Evolutionary conservation across 2,888 invertebrate genomes (phyloP), one percentile per base, ranked within the genome.

Genomic region (Camptogramma bilineatum): DNA sequence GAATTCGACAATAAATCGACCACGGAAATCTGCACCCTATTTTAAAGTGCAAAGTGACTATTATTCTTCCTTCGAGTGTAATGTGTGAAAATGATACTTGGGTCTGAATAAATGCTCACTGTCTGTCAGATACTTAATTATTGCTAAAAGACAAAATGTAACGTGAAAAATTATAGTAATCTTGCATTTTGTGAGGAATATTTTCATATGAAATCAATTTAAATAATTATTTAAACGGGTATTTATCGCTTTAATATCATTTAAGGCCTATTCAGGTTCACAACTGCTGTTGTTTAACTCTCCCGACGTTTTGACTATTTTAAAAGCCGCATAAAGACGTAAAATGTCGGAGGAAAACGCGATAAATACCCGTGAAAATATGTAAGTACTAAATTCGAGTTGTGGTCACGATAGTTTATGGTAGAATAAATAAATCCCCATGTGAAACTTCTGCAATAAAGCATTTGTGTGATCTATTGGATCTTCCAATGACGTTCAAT

Each of bases 11-110:
- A 5, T 13, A 44, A 63, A 52, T 10, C 28, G 47, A 52, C 52
- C 60, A 42, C 64, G 64, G 64, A 64, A 60, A 60, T 64, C 46
- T 51, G 55, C 47, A 59, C 59, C 52, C 48, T 56, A 52, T 56
- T 52, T 13, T 52, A 52, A 48, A 60, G 64, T 64, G 60, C 64
- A 56, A 60, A 64, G 52, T 56, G 64, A 60, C 47, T 52, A 56
- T 55, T 44, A 17, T 52, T 59, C 39, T 59, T 55, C 42, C 52
- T 54, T 50, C 13, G 28, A 42, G 39, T 56, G 51, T 52, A 18
- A 42, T 52, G 34, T 52, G 44, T 34, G 10, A 47, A 42, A 46
- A 19, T 24, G 24, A 54, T 54, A 54, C 19, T 52, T 64, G 53
- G 58, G 53, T 46, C 57, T 54, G 53, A 57, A 52, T 51, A 48